phyloP scores from a whole-genome alignment of 2,797 vertebrate species.

The Bovichtus diacanthus region DNA sequence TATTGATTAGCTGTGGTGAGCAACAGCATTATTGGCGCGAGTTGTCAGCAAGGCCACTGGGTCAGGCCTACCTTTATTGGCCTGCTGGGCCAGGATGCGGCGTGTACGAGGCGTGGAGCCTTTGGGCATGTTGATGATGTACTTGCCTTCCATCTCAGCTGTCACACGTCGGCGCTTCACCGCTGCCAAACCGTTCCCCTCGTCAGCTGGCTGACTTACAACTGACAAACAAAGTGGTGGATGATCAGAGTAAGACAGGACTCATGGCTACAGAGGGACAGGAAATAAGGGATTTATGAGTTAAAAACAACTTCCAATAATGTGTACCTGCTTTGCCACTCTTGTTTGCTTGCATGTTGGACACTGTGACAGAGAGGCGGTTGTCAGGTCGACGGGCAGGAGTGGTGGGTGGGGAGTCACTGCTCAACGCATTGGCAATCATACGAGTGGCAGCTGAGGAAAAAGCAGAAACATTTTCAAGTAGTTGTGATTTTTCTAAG shows the following conservation, averaged over 20 bases:
- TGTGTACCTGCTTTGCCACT: conserved; percentile 88
- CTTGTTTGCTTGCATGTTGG: conserved; percentile 89
- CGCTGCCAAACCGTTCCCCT: conserved; percentile 77
- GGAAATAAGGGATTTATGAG: background rate
- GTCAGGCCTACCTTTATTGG: conserved; percentile 89
- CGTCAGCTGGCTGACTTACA: conserved; percentile 79
- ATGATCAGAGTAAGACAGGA: conserved; percentile 4
- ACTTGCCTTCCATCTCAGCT: conserved; percentile 97
- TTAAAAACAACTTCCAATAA: background rate
- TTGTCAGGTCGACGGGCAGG: conserved; percentile 88
- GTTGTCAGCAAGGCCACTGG: conserved; percentile 59
- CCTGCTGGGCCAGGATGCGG: conserved; percentile 95
- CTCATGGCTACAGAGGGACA: background rate
- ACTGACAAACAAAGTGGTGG: conserved; percentile 65
- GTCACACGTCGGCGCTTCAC: conserved; percentile 92
- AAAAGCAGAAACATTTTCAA: background rate
- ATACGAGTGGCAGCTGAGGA: conserved; percentile 92
- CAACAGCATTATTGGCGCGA: conserved; percentile 23
- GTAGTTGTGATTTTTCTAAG: background rate
- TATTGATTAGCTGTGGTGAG: conserved; percentile 40
- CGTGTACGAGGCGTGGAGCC: conserved; percentile 92
- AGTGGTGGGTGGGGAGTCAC: conserved; percentile 90
- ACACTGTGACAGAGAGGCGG: conserved; percentile 91
- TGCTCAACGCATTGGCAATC: conserved; percentile 93
- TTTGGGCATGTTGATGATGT: conserved; percentile 97